Evolutionary conservation across 2,888 invertebrate genomes (phyloP).

Genomic region (Melieria crassipennis): DNA sequence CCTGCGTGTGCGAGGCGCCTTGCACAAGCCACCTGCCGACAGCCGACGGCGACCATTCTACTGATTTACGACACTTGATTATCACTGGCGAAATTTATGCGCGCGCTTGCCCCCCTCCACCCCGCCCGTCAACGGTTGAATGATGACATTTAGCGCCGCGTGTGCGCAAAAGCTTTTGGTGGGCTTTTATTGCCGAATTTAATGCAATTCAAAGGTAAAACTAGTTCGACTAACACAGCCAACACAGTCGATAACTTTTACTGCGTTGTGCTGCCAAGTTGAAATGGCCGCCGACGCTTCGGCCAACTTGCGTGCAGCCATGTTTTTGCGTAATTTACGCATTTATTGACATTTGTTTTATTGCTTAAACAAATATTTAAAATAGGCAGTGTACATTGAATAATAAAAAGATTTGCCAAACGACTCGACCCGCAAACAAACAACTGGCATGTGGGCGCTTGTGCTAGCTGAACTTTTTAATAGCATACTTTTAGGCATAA

Average conservation of each 20-base stretch:
- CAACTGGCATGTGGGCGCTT: background rate
- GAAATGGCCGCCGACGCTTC: slow-evolving; percentile 27
- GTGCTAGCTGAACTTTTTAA: slow-evolving; percentile 49
- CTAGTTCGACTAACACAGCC: background rate
- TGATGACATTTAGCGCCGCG: slow-evolving; percentile 42
- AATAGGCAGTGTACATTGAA: slow-evolving; percentile 17
- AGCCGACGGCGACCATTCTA: slow-evolving; percentile 28
- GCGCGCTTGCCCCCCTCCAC: slow-evolving; percentile 39
- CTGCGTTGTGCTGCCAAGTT: background rate
- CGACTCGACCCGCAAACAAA: background rate
- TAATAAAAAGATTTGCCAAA: background rate
- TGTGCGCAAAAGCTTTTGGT: slow-evolving; percentile 3
- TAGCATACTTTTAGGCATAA: slow-evolving; percentile 44
- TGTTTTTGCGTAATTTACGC: slow-evolving; percentile 17
- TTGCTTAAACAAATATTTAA: slow-evolving; percentile 53
- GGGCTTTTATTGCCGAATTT: slow-evolving; percentile 41
- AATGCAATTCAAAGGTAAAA: slow-evolving; percentile 36
- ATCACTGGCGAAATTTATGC: slow-evolving; percentile 43
- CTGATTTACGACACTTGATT: slow-evolving; percentile 49
- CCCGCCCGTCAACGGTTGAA: slow-evolving; percentile 17
- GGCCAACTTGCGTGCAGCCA: background rate
- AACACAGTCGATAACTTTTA: background rate
- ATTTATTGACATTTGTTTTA: slow-evolving; percentile 55
- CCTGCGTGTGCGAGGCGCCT: slow-evolving; percentile 5
- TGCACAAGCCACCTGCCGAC: background rate